Percentiles rank a stretch among this genome's conserved stretches.
phyloP scores from a whole-genome alignment of 2,888 invertebrate species.

The Antheraea assamensis region DNA sequence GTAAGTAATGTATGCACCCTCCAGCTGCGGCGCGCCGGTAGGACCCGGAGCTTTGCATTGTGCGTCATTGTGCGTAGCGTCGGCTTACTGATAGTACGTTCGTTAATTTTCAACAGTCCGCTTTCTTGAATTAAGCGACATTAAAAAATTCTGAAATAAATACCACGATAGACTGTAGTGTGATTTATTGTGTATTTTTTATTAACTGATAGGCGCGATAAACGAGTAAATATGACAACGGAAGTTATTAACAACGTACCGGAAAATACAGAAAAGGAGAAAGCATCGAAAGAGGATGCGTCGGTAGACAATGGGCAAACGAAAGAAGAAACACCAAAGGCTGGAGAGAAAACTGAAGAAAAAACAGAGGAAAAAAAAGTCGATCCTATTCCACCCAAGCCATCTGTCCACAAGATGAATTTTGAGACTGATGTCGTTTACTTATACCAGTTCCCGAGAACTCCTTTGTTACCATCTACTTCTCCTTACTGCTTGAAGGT shows the following conservation, averaged over 20 bases:
- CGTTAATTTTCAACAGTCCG: constrained; percentile 34
- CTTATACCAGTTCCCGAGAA: constrained; percentile 96
- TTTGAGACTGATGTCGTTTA: constrained; percentile 97
- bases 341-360: constrained; percentile 77
- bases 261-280: constrained; percentile 84
- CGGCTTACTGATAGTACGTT: constrained; percentile 33
- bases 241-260: constrained; percentile 88
- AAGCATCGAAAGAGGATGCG: constrained; percentile 81
- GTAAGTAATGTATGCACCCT: constrained; percentile 27
- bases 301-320: constrained; percentile 74
- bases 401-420: constrained; percentile 92
- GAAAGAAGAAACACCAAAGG: constrained; percentile 68
- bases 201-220: constrained; percentile 28
- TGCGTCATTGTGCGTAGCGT: constrained; percentile 28
- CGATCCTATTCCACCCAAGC: constrained; percentile 87
- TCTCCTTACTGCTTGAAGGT: constrained; percentile 97
- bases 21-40: constrained; percentile 15
- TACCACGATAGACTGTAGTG: constrained; percentile 38
- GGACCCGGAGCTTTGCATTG: constrained; percentile 20
- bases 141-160: constrained; percentile 36
- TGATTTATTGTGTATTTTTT: constrained; percentile 38
- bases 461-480: constrained; percentile 93
- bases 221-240: constrained; percentile 84
- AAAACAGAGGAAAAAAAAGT: constrained; percentile 79
- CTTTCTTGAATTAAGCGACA: constrained; percentile 35